Evolutionary conservation across 1,140 invertebrate genomes (phyloP), one percentile per base, ranked within the genome.

Genomic region (Aphelenchoides besseyi): DNA sequence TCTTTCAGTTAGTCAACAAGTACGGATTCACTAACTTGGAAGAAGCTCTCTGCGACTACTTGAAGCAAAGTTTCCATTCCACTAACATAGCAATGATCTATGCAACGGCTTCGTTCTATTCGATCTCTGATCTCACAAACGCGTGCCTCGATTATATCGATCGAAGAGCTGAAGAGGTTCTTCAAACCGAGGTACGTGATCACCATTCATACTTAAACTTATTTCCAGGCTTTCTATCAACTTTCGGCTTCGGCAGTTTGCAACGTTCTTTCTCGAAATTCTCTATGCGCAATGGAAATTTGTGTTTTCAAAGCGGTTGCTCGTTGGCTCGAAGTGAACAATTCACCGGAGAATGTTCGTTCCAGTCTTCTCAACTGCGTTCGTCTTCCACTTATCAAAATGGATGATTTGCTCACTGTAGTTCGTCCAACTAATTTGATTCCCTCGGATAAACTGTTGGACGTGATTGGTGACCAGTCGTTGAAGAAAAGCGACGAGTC

Each of bases 21-120:
- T 98, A 95, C 88, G 93, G 93, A 36, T 96, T 97, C 87, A 88
- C 90, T 73, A 92, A 96, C 83, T 86, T 98, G 61, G 93, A 97
- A 87, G 86, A 89, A 5, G 89, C 93, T 12, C 92, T 98, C 71
- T 96, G 92, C 0, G 92, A 96, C 80, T 95, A 94, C 86, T 86
- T 98, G 72, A 90, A 91, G 29, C 68, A 69, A n/a, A 90, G 92
- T 79, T 86, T 98, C 18, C 91, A 90, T 59, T 88, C 92, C 55
- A 89, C 89, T 78, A 97, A 97, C 87, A 92, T 95, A 0, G 97
- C 94, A 87, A 88, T 91, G 2, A 93, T 97, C 76, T 91, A 95
- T 79, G 93, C 97, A 85, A 91, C 92, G 16, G 93, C 94, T 9
- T 89, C 90, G 69, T 86, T 91, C 73, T 94, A 90, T 85, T 88